These are phyloP conservation scores for Procambarus clarkii DNA, from an alignment of 1,140 invertebrate species.

Conservation along the genomic window DNA sequence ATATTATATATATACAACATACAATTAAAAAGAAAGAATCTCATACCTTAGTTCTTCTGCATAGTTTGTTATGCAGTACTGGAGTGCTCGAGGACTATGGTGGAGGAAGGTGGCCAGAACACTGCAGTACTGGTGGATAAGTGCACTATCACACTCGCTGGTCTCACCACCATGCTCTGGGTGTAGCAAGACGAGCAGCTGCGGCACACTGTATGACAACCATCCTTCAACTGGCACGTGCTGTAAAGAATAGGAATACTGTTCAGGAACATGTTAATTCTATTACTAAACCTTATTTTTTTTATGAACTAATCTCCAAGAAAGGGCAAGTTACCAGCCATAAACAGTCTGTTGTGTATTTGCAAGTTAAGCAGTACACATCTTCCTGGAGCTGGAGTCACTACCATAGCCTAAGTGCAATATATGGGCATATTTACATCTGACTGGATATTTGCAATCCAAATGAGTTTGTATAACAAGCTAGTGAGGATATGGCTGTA, in stretches of 20 bases:
- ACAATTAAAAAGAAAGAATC: background rate
- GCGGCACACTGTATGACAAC: constrained; percentile 50
- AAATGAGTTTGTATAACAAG: too few relatives aligned
- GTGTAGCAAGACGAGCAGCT: constrained; percentile 40
- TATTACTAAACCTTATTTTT: too few relatives aligned
- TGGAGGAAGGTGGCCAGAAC: constrained; percentile 51
- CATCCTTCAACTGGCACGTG: constrained; percentile 50
- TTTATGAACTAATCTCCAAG: too few relatives aligned
- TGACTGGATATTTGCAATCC: too few relatives aligned
- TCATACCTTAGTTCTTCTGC: constrained; percentile 54
- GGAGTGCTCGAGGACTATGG: constrained; percentile 49
- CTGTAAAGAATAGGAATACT: background rate
- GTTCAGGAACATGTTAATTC: too few relatives aligned
- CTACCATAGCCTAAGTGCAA: too few relatives aligned
- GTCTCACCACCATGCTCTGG: constrained; percentile 22
- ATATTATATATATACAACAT: background rate
- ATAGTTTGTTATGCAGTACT: constrained; percentile 44
- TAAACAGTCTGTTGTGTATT: too few relatives aligned
- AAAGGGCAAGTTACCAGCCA: too few relatives aligned
- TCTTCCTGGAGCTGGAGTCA: too few relatives aligned
- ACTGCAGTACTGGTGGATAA: constrained; percentile 57
- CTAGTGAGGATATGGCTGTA: too few relatives aligned
- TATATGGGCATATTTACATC: too few relatives aligned
- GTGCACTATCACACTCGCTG: background rate
- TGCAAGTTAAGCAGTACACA: too few relatives aligned